A percentile compares a stretch with the other conserved stretches of the same genome.
Conservation (phyloP, 2,113 vertebrate species). For the Nymphicus hollandicus region DNA sequence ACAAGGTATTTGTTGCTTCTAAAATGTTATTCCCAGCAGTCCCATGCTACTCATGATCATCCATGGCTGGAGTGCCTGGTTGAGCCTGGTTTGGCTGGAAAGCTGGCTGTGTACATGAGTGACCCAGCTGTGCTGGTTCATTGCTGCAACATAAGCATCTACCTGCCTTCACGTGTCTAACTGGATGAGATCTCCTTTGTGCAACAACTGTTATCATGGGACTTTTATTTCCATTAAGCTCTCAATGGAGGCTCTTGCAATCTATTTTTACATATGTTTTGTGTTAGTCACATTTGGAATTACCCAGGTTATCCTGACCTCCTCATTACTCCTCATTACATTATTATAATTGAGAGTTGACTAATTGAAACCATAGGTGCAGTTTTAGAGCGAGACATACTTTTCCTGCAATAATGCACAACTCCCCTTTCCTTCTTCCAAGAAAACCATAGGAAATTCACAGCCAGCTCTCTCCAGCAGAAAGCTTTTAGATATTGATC, state of each 20-base stretch:
- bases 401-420: not conserved
- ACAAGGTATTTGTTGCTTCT: not conserved
- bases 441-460: not conserved
- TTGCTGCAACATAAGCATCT: fast-evolving
- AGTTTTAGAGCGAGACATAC: not conserved
- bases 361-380: constrained; percentile 50
- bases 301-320: constrained; percentile 21
- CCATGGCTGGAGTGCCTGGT: fast-evolving
- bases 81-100: not conserved
- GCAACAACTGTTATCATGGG: not conserved
- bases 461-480: not conserved
- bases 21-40: not conserved
- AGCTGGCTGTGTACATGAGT: not conserved
- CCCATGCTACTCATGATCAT: not conserved
- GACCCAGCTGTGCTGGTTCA: not conserved
- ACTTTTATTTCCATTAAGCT: not conserved
- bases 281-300: constrained; percentile 28
- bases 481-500: not conserved
- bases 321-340: constrained; percentile 12
- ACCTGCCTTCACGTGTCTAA: not conserved
- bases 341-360: constrained; percentile 10
- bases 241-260: not conserved
- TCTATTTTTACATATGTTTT: constrained; percentile 26
- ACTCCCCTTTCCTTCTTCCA: not conserved
- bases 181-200: not conserved